These are phyloP conservation scores for Cancer borealis DNA, from an alignment of 2,888 invertebrate species.

Conservation along the genomic window DNA sequence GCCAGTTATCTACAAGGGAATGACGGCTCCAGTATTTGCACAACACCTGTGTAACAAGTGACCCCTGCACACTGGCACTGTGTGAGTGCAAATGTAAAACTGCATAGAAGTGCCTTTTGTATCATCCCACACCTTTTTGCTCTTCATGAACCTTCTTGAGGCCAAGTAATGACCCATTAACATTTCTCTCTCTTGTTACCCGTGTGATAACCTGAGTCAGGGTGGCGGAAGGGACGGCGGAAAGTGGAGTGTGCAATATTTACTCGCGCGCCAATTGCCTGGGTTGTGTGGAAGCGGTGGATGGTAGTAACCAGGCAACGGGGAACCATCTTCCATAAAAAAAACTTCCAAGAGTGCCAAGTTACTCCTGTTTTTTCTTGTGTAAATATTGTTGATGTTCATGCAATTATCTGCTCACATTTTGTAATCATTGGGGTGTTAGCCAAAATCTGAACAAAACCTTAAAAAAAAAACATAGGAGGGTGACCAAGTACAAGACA, in stretches of 20 bases:
- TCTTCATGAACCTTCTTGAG: slow-evolving; percentile 37
- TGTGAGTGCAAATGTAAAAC: slow-evolving; percentile 61
- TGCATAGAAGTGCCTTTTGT: slow-evolving; percentile 70
- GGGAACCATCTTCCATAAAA: slow-evolving; percentile 5
- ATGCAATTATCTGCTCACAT: slow-evolving; percentile 68
- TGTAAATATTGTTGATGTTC: slow-evolving; percentile 75
- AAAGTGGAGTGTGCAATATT: slow-evolving; percentile 63
- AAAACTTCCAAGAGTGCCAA: slow-evolving; percentile 68
- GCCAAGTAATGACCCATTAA: slow-evolving; percentile 54
- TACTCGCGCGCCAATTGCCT: slow-evolving; percentile 43
- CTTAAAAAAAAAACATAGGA: slow-evolving; percentile 23
- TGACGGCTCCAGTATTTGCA: slow-evolving; percentile 17
- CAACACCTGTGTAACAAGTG: slow-evolving; percentile 37
- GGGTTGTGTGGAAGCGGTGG: slow-evolving; percentile 29
- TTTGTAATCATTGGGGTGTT: slow-evolving; percentile 59
- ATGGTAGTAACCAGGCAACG: background rate
- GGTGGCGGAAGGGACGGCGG: slow-evolving; percentile 14
- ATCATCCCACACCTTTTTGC: slow-evolving; percentile 31
- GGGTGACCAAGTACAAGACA: slow-evolving; percentile 65
- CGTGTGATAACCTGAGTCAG: slow-evolving; percentile 57
- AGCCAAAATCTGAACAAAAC: slow-evolving; percentile 33
- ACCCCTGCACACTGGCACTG: slow-evolving; percentile 47
- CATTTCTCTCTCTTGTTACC: slow-evolving; percentile 54
- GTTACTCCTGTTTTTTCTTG: slow-evolving; percentile 64
- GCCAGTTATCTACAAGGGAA: slow-evolving; percentile 35